Conservation (phyloP, 1,140 invertebrate species). For the Caenorhabditis latens region DNA sequence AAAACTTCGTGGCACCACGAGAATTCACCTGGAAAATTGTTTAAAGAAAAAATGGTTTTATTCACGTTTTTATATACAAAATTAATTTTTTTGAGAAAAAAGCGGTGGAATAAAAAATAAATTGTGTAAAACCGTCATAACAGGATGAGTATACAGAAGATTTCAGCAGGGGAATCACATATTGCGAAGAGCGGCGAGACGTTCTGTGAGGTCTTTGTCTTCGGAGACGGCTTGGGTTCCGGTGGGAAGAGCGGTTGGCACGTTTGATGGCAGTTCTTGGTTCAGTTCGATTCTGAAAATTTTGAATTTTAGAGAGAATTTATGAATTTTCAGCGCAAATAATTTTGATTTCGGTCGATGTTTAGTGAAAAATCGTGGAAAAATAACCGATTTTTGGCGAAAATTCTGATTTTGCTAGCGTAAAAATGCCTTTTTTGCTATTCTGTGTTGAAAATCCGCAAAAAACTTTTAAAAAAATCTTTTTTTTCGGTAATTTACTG, state of each 20-base stretch:
- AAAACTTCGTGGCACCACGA: neutral
- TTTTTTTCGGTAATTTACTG: too few relatives aligned
- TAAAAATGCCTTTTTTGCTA: too few relatives aligned
- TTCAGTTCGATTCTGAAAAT: constrained; percentile 90
- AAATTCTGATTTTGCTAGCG: too few relatives aligned
- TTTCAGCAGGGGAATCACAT: constrained; percentile 62
- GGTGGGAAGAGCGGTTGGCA: constrained; percentile 82
- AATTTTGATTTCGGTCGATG: too few relatives aligned
- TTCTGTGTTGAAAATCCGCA: too few relatives aligned
- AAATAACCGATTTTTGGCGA: too few relatives aligned
- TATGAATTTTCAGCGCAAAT: too few relatives aligned
- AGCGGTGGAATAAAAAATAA: neutral
- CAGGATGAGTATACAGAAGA: constrained; percentile 43
- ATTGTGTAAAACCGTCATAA: constrained; percentile 10
- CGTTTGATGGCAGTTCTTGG: constrained; percentile 91
- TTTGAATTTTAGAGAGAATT: too few relatives aligned
- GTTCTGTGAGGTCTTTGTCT: constrained; percentile 94
- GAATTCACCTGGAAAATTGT: too few relatives aligned
- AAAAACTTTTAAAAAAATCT: too few relatives aligned
- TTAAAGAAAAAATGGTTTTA: neutral
- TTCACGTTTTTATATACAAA: constrained; percentile 27
- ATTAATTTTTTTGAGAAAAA: neutral
- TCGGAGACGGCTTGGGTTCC: constrained; percentile 85
- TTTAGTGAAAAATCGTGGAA: too few relatives aligned
- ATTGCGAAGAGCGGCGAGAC: constrained; percentile 91